These are phyloP conservation scores for Amphiprion ocellaris DNA, from an alignment of 2,113 vertebrate genomes.

Conservation along the genomic window DNA sequence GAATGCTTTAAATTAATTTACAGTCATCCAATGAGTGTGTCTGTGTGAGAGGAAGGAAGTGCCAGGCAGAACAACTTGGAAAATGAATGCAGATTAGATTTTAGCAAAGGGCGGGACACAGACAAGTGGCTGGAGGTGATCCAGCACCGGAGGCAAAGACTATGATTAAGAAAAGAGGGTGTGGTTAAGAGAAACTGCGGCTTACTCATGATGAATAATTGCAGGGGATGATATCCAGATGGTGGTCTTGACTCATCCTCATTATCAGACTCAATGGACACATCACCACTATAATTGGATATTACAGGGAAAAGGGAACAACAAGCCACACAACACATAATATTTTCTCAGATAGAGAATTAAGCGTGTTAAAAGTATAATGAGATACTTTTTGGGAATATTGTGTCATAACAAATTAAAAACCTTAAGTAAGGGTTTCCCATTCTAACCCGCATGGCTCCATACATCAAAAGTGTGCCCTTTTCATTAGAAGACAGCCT, in stretches of 20 bases:
- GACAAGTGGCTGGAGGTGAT: conserved; percentile 57
- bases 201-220: conserved; percentile 56
- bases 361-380: background rate
- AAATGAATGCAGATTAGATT: conserved; percentile 48
- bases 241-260: conserved; percentile 34
- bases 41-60: background rate
- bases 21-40: background rate
- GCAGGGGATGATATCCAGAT: conserved; percentile 36
- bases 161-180: conserved; percentile 46
- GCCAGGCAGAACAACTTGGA: background rate
- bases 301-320: background rate
- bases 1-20: background rate
- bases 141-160: conserved; percentile 47
- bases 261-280: conserved; percentile 34
- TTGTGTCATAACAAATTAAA: background rate
- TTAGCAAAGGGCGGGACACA: conserved; percentile 25
- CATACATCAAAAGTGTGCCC: background rate
- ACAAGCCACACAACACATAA: background rate
- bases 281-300: conserved; percentile 2
- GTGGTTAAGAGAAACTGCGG: conserved; percentile 33
- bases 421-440: no score
- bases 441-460: background rate
- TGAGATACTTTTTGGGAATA: background rate
- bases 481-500: conserved; percentile 7
- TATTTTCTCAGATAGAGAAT: background rate